Base-by-base conservation (phyloP, 2,797 vertebrate genomes). In the Sorex maritimensis region DNA sequence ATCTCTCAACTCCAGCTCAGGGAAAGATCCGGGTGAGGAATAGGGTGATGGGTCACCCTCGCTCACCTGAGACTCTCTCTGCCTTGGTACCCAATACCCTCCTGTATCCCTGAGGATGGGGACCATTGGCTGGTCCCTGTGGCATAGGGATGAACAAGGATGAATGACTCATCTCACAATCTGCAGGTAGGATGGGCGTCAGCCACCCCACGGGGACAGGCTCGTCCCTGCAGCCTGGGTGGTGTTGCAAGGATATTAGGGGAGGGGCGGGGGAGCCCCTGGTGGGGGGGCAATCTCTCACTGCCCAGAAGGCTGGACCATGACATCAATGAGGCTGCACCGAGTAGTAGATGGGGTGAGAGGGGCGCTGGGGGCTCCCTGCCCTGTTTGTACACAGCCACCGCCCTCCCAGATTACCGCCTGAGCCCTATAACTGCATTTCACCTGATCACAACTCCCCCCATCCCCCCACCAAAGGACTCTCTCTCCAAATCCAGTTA, bases 91-190 rank as follows among this genome's bases (percentile, higher is more conserved):
- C 7, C 73, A 89, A 75, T 13, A 61, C 58, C 58, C 49, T 1
- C 11, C n/a, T n/a, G 49, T 0, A 6, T 44, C 6, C 28, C 67
- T 46, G 34, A 69, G 67, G 52, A 38, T 23, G 21, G 58, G 49
- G 49, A 52, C 49, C 49, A 52, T 52, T 52, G 49, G 49, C 13
- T 52, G 15, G 6, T 12, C 11, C 34, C 4, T 4, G 3, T 26
- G 15, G 13, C 41, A n/a, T 34, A 49, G 0, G 89, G 58, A 61
- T 61, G 58, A 77, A 58, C 5, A 4, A 21, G 6, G 12, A 34
- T 58, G n/a, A 19, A 0, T 3, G 4, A 10, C 55, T 15, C 4
- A 17, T 23, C 21, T 23, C 58, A 4, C 58, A 23, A 17, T 19
- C 21, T 61, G 58, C 24, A 46, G 4, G 11, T 28, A 81, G 23